Conservation (phyloP, 2,797 vertebrate species). For the Lepidocolaptes lacrymiger region DNA sequence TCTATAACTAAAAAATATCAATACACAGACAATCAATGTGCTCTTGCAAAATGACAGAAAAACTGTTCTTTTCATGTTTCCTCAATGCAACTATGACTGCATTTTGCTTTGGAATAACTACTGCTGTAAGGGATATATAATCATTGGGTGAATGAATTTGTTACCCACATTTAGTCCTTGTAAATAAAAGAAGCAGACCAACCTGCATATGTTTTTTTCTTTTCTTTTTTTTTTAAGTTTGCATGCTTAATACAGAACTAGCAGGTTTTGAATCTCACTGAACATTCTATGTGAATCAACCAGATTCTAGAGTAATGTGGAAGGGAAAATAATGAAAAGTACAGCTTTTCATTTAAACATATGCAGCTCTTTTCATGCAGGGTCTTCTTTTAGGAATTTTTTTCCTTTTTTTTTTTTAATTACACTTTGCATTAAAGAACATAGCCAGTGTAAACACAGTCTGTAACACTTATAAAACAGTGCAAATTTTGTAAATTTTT, state of each 20-base stretch:
- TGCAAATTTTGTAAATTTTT: slow-evolving; percentile 70
- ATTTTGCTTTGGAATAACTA: slow-evolving; percentile 53
- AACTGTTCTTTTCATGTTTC: slow-evolving; percentile 73
- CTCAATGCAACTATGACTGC: slow-evolving; percentile 55
- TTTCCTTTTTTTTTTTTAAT: not conserved
- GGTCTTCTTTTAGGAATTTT: slow-evolving; percentile 11
- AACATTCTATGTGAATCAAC: slow-evolving; percentile 71
- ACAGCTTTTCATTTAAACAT: slow-evolving; percentile 76
- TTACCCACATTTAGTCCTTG: slow-evolving; percentile 60
- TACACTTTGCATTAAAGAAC: slow-evolving; percentile 76
- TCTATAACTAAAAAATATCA: slow-evolving; percentile 65
- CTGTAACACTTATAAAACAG: slow-evolving; percentile 74
- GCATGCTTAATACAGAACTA: slow-evolving; percentile 77
- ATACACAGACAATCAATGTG: slow-evolving; percentile 68
- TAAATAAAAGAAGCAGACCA: slow-evolving; percentile 76
- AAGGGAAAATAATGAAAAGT: slow-evolving; percentile 74
- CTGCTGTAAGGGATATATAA: slow-evolving; percentile 51
- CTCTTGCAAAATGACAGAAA: slow-evolving; percentile 73
- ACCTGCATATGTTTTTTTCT: slow-evolving; percentile 24
- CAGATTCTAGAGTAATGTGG: slow-evolving; percentile 64
- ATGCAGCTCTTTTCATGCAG: slow-evolving; percentile 76
- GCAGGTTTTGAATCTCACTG: slow-evolving; percentile 73
- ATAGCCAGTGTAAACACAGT: slow-evolving; percentile 76
- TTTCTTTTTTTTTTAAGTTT: slow-evolving; percentile 38
- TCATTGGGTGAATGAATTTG: slow-evolving; percentile 57